Evolutionary conservation across 1,140 invertebrate species (phyloP).

Genomic region (Dinoponera quadriceps): DNA sequence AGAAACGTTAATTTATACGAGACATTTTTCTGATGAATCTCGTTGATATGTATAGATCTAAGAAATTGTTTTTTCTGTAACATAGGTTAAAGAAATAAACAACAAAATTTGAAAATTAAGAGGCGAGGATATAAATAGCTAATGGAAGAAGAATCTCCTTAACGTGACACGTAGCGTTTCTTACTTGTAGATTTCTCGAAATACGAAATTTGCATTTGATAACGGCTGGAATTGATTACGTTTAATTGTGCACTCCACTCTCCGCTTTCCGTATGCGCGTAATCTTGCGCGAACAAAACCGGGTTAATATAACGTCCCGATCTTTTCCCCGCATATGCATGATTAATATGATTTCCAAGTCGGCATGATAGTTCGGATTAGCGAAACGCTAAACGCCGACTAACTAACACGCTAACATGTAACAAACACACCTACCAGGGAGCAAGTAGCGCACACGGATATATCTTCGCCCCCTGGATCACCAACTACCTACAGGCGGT

Average conservation of each 20-base stretch:
- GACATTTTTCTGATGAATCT: constrained; percentile 40
- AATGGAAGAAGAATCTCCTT: constrained; percentile 44
- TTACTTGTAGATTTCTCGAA: constrained; percentile 28
- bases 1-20: constrained; percentile 57
- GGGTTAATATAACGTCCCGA: not conserved
- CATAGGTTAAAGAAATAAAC: constrained; percentile 69
- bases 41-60: constrained; percentile 62
- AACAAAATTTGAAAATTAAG: constrained; percentile 57
- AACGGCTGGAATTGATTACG: constrained; percentile 19
- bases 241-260: constrained; percentile 34
- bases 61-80: constrained; percentile 67
- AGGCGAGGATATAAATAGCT: constrained; percentile 43
- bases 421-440: constrained; percentile 85
- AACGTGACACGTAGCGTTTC: not conserved
- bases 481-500: constrained; percentile 88
- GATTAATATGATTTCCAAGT: constrained; percentile 26
- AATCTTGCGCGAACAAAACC: not conserved
- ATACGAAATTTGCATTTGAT: constrained; percentile 51
- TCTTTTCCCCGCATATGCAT: constrained; percentile 39
- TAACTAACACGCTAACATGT: constrained; percentile 83
- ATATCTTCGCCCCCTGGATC: constrained; percentile 88
- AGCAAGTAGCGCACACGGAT: constrained; percentile 86
- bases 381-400: constrained; percentile 62
- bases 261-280: not conserved
- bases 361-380: constrained; percentile 57